phyloP scores from a whole-genome alignment of 2,113 vertebrate species.

The Hemichromis elongatus region DNA sequence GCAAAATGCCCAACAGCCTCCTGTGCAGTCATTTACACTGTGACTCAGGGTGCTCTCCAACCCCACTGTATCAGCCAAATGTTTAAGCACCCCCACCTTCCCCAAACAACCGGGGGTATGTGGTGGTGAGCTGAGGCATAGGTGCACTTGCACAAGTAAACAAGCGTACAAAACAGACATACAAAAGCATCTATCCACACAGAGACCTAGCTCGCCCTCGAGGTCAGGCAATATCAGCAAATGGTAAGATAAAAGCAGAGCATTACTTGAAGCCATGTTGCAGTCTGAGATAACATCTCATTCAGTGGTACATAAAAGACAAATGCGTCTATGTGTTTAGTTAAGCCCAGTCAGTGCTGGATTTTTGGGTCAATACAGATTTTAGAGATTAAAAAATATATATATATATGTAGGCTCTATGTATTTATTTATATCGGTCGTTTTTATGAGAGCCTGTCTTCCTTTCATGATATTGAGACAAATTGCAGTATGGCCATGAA shows the following conservation, averaged over 20 bases:
- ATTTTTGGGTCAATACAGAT: background rate
- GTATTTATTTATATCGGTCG: constrained; percentile 47
- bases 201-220: constrained; percentile 12
- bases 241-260: constrained; percentile 34
- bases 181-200: background rate
- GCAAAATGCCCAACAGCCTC: constrained; percentile 33
- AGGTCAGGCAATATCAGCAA: constrained; percentile 49
- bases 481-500: constrained; percentile 62
- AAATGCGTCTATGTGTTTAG: constrained; percentile 1
- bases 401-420: background rate
- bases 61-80: constrained; percentile 13
- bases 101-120: background rate
- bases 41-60: constrained; percentile 31
- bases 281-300: constrained; percentile 15
- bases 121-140: background rate
- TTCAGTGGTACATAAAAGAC: background rate
- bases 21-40: background rate
- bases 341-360: background rate
- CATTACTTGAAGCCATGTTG: background rate
- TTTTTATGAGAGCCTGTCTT: constrained; percentile 54
- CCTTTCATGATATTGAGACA: constrained; percentile 73
- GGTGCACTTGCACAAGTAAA: background rate
- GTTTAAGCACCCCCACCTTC: background rate
- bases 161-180: background rate
- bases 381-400: background rate